Base-by-base conservation (phyloP, 1,140 invertebrate species). In the Pteromalus puparum region DNA sequence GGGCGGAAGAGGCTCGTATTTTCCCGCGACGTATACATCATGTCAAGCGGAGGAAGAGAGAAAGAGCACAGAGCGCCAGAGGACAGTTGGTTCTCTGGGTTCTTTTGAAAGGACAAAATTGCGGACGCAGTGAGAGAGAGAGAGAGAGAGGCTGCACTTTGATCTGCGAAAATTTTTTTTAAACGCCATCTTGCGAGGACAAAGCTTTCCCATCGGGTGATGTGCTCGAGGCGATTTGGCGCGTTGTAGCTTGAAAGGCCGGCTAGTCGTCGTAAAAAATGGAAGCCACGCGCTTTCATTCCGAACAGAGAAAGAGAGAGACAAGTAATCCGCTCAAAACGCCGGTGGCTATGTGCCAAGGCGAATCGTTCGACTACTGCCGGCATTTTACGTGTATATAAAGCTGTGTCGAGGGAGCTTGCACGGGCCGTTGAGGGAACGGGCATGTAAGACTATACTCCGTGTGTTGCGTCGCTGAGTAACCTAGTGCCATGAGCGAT, bases 301-400 rank as follows among this genome's bases (percentile, higher is more conserved):
- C 87, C 85, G 67, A 68, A 53, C 77, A 87, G 18, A 48, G 42
- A 46, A 10, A 10, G 12, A 2, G 48, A 18, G 12, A 61, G 53
- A 61, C 18, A 61, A 61, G 83, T 87, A 90, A 88, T 87, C 82
- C 86, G 81, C 86, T 87, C 85, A 85, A 88, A 88, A 87, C 79
- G 83, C 88, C 82, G 34, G 42, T 75, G 85, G 89, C 84, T 88
- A 86, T 90, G 88, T 90, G 83, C 85, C 81, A 79, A 87, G 82
- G 77, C 28, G 84, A 67, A 85, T 87, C 85, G 82, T 73, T 80
- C 68, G 75, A 38, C 46, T 72, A 61, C 53, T 61, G 46, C 53
- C 5, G 18, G 21, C 53, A 21, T n/a, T 61, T 61, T 61, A 61
- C 53, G 53, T 21, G 53, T 61, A n/a, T n/a, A 61, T 61, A 61